A percentile compares a stretch with the other conserved stretches of the same genome.
Conservation (phyloP, 1,140 invertebrate genomes). For the Nixonia krombeini region DNA sequence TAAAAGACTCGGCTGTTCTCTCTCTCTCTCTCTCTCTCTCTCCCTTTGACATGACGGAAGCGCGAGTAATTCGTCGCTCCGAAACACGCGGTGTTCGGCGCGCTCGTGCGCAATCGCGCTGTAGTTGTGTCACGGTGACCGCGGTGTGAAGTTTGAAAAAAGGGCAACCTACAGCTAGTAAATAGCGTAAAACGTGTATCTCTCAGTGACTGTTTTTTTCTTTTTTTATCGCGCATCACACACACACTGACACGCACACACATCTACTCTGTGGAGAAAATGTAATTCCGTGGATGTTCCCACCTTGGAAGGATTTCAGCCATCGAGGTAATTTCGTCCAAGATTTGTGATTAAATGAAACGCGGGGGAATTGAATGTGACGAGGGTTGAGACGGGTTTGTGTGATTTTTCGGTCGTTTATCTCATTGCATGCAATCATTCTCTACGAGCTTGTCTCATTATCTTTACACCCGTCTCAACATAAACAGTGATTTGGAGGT, state of each 20-base stretch:
- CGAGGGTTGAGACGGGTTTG: no score
- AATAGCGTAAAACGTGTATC: constrained; percentile 4
- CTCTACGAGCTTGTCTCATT: no score
- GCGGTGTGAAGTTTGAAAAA: constrained; percentile 28
- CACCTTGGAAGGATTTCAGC: neutral
- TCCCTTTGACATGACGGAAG: constrained; percentile 32
- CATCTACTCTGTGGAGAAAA: constrained; percentile 8
- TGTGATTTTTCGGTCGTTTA: no score
- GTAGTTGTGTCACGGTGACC: constrained; percentile 24
- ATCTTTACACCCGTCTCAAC: no score
- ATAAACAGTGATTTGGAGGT: no score
- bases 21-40: no score
- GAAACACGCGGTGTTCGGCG: constrained; percentile 18
- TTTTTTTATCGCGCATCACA: neutral
- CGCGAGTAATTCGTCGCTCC: constrained; percentile 22
- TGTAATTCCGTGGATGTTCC: neutral
- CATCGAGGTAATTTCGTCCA: neutral
- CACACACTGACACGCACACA: no score
- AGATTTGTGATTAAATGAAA: neutral
- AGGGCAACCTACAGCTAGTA: neutral
- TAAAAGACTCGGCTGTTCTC: neutral
- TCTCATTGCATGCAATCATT: no score
- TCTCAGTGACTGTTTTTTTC: constrained; percentile 13
- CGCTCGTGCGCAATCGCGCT: constrained; percentile 28
- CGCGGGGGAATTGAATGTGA: no score